Base-by-base conservation (phyloP, 2,888 invertebrate species). In the Ophion ellenae region DNA sequence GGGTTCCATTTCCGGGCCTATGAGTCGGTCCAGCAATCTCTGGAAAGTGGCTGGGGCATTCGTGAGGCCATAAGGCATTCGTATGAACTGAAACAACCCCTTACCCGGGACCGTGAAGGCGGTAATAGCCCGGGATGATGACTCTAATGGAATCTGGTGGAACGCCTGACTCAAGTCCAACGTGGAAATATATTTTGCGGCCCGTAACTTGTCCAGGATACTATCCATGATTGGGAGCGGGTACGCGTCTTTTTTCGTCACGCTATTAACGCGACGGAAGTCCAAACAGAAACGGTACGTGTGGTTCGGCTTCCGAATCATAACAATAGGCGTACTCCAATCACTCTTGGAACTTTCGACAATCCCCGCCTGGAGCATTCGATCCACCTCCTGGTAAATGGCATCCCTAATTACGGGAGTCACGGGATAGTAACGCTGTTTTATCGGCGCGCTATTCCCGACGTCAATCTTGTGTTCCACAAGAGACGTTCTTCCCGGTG, bases 151-250 rank as follows among this genome's bases (percentile, higher is more conserved):
- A 5, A 76, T 76, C 11, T 67, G 66, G 20, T 66, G 66, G n/a
- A 75, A 75, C 7, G 71, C 71, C n/a, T 71, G 71, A n/a, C 57
- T 20, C 0, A 73, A 11, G 32, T 71, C 57, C 1, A 71, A 3
- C 2, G 71, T 71, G 0, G 71, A 71, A 6, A 71, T 57, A n/a
- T 71, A 71, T 2, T n/a, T 28, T 1, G 71, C 71, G 2, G 17
- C 2, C 5, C 89, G 59, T 1, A 93, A 84, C 53, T 88, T 86
- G 36, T 91, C 89, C 11, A 92, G 80, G n/a, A 90, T 92, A 0
- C 86, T 64, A 0, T 83, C 82, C 78, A 86, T 87, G 24, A 57
- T 32, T 9, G n/a, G 11, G 2, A 69, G 11, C 11, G 86, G 87
- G 28, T 86, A 87, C 11, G 78, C 81, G 59, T 83, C 85, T 11